These are phyloP conservation scores for Picathartes gymnocephalus DNA, from an alignment of 2,113 vertebrate species.

Conservation along the genomic window DNA sequence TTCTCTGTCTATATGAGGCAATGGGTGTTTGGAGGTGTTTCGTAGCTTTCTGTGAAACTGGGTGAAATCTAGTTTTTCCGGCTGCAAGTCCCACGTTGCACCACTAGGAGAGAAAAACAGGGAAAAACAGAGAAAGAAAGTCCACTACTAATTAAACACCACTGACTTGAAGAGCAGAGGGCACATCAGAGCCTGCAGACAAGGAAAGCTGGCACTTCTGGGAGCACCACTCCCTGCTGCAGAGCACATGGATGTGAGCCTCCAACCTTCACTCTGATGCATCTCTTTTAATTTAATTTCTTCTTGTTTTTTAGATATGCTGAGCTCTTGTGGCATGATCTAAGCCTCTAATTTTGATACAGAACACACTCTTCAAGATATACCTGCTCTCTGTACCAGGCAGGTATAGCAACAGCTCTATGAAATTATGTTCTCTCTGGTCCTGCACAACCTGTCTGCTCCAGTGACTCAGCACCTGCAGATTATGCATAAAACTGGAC, in stretches of 20 bases:
- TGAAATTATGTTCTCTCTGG: background rate
- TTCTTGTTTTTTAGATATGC: background rate
- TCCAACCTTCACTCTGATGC: background rate
- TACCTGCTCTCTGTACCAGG: background rate
- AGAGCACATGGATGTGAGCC: fast-evolving
- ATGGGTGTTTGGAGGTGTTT: constrained; percentile 82
- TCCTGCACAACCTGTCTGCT: background rate
- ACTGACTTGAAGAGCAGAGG: background rate
- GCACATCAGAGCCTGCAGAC: fast-evolving
- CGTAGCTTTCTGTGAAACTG: constrained; percentile 88
- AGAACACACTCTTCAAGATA: background rate
- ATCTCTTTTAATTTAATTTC: background rate
- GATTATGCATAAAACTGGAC: background rate
- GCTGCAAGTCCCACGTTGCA: constrained; percentile 94
- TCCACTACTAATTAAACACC: background rate
- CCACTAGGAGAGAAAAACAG: constrained; percentile 73
- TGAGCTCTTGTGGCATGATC: background rate
- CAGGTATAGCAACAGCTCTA: background rate
- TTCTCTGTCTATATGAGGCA: constrained; percentile 92
- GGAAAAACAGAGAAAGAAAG: background rate
- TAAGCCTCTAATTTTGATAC: background rate
- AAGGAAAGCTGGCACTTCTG: background rate
- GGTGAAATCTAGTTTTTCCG: constrained; percentile 94
- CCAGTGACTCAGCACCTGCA: background rate
- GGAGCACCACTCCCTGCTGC: background rate